Evolutionary conservation across 2,113 vertebrate genomes (phyloP), one percentile per base, ranked within the genome.

Genomic region (Casuarius casuarius): DNA sequence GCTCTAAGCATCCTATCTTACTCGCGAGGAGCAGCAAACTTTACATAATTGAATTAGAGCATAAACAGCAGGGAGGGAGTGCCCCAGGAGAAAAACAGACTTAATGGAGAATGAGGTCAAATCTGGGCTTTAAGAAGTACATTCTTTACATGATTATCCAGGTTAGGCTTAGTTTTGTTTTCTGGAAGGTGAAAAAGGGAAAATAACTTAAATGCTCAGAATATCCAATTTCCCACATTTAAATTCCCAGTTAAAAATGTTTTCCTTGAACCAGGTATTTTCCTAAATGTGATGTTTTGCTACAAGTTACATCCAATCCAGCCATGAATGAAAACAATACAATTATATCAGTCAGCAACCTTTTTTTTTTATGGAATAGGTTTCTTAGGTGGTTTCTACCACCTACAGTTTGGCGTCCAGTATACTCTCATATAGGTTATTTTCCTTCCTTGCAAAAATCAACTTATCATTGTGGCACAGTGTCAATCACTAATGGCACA

Each of bases 321-420:
- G 54, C 15, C 35, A n/a, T 77, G 33, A 26, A 51, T 86, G 63
- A 77, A 78, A 91, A 58, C 26, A 66, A 28, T 35, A 1, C 40
- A 52, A 76, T 72, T 91, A 48, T 91, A 49, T 62, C 46, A 9
- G 18, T 65, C 31, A 54, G 71, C 28, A 85, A 70, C 2, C 38
- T 59, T 91, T 86, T 61, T n/a, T 40, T n/a, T 35, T 76, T 65
- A 91, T 29, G 17, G 80, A 89, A 77, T 1, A 54, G 35, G 9
- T 84, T 95, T 84, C 56, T 49, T 63, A 81, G 86, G 76, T 67
- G 46, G 51, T 88, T 95, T 94, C 54, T 82, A 63, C 56, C 51
- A 91, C 61, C 65, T 94, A 72, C 51, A n/a, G 20, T 72, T 67
- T 92, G 79, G 61, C 84, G 77, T 74, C 6, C 51, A 46, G 7